Percentiles rank a stretch among this genome's conserved stretches.
These are phyloP conservation scores for Agrochola lota DNA, from an alignment of 2,888 invertebrate species.

Conservation along the genomic window DNA sequence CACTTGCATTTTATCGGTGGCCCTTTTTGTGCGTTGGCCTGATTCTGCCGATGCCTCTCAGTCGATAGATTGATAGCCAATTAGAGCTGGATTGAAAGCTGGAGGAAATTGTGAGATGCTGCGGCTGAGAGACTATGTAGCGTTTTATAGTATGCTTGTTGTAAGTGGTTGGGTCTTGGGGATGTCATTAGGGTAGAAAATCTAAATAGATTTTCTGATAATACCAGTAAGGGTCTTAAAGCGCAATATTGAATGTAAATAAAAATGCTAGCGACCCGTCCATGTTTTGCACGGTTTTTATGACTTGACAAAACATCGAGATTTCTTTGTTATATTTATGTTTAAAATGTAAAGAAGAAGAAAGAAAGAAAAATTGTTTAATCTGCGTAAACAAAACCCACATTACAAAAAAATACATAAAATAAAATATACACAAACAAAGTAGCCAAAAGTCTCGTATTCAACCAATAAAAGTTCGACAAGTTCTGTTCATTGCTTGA, in stretches of 20 bases:
- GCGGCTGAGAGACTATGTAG: neutral
- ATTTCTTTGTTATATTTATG: too few relatives aligned
- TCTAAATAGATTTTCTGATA: neutral
- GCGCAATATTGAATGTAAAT: too few relatives aligned
- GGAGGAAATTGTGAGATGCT: slow-evolving; percentile 45
- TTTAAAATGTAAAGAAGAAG: too few relatives aligned
- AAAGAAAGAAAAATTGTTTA: too few relatives aligned
- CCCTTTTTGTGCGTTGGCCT: slow-evolving; percentile 60
- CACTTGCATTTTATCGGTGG: slow-evolving; percentile 65
- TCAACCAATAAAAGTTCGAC: too few relatives aligned
- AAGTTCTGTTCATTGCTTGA: too few relatives aligned
- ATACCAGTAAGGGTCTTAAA: neutral
- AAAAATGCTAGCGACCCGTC: neutral
- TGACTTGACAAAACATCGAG: too few relatives aligned
- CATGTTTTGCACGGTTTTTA: neutral
- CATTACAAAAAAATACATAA: too few relatives aligned
- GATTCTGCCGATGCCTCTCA: slow-evolving; percentile 54
- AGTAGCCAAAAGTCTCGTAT: too few relatives aligned
- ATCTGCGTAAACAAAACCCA: too few relatives aligned
- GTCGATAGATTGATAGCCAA: slow-evolving; percentile 59
- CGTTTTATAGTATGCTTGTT: slow-evolving; percentile 14
- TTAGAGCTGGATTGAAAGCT: slow-evolving; percentile 45
- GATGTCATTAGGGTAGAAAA: neutral
- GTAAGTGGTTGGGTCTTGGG: neutral
- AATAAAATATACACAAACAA: too few relatives aligned